Conservation (phyloP, 2,888 invertebrate genomes). For the Cheilosia vulpina region DNA sequence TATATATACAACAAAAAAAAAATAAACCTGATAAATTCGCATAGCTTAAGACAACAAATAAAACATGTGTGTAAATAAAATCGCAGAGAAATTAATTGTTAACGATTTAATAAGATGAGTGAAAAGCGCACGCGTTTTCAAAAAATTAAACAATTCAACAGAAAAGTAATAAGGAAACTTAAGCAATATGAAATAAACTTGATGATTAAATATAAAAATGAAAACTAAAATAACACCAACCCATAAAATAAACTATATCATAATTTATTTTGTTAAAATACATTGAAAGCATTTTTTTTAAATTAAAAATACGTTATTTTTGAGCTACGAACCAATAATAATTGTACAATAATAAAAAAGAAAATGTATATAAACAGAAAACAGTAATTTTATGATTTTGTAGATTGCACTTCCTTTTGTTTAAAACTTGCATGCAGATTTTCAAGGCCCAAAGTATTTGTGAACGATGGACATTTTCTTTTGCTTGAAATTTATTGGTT, state of each 20-base stretch:
- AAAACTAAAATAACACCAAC: slow-evolving; percentile 34
- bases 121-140: background rate
- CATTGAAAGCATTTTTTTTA: slow-evolving; percentile 14
- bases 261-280: slow-evolving; percentile 24
- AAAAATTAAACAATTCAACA: slow-evolving; percentile 36
- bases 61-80: slow-evolving; percentile 6
- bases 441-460: too few species aligned
- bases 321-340: slow-evolving; percentile 28
- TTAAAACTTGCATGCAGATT: background rate
- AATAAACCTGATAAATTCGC: slow-evolving; percentile 55
- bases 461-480: too few species aligned
- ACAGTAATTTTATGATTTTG: background rate
- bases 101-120: background rate
- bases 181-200: slow-evolving; percentile 62
- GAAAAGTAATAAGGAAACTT: slow-evolving; percentile 30
- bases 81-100: slow-evolving; percentile 1
- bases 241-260: slow-evolving; percentile 22
- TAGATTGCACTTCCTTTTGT: background rate
- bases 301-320: slow-evolving; percentile 11
- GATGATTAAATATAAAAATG: slow-evolving; percentile 23
- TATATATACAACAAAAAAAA: slow-evolving; percentile 29
- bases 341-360: slow-evolving; percentile 36
- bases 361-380: background rate
- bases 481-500: too few species aligned
- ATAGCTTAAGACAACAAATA: slow-evolving; percentile 45